Conservation (phyloP, 2,797 vertebrate genomes). For the Acropternis orthonyx region DNA sequence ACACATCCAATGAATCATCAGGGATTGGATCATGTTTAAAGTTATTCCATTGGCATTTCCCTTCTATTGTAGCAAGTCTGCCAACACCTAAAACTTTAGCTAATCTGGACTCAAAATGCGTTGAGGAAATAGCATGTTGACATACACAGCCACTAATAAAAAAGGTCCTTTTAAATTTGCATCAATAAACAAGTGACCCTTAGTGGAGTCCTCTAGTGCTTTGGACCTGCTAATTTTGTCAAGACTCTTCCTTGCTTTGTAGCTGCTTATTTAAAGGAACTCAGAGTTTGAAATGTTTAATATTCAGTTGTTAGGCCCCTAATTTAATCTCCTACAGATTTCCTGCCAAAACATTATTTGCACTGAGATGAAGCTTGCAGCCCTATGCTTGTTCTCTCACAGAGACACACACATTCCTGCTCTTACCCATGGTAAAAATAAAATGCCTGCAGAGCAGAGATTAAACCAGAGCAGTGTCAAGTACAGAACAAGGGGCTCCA, state of each 20-base stretch:
- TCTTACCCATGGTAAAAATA: slow-evolving; percentile 36
- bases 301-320: neutral
- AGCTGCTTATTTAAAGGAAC: slow-evolving; percentile 36
- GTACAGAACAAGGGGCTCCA: neutral
- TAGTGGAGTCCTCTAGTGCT: neutral
- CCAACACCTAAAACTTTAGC: slow-evolving; percentile 66
- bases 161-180: neutral
- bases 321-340: slow-evolving; percentile 44
- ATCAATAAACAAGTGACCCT: neutral
- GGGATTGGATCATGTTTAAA: slow-evolving; percentile 73
- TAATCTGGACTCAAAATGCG: slow-evolving; percentile 46
- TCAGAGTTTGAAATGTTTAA: neutral
- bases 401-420: slow-evolving; percentile 26
- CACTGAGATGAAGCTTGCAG: neutral
- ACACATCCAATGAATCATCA: slow-evolving; percentile 70
- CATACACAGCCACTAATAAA: slow-evolving; percentile 33
- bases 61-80: slow-evolving; percentile 61
- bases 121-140: slow-evolving; percentile 36
- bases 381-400: neutral
- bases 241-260: slow-evolving; percentile 1
- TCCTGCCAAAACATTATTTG: slow-evolving; percentile 55
- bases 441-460: slow-evolving; percentile 28
- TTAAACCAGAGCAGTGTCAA: neutral
- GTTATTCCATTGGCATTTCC: slow-evolving; percentile 75
- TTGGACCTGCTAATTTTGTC: neutral